phyloP scores from a whole-genome alignment of 2,888 invertebrate genomes.

The Phengaris alcon region DNA sequence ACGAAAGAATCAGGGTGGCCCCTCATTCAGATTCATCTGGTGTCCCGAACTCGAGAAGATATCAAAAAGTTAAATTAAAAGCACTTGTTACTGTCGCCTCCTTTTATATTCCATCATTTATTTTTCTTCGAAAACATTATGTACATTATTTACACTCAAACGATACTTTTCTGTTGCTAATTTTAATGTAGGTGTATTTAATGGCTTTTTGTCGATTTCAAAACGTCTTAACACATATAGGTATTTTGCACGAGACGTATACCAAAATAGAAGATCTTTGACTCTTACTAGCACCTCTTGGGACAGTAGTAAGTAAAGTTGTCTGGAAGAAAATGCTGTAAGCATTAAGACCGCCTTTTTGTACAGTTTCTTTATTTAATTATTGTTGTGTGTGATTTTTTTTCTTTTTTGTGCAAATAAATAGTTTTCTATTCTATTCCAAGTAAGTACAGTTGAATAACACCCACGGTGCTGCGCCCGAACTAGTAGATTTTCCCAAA shows the following conservation, averaged over 20 bases:
- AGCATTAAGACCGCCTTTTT: no score
- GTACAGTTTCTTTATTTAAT: no score
- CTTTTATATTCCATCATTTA: slow-evolving; percentile 30
- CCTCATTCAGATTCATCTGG: slow-evolving; percentile 33
- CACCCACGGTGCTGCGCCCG: no score
- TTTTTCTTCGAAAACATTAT: slow-evolving; percentile 29
- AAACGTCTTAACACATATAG: neutral
- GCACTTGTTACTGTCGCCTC: slow-evolving; percentile 48
- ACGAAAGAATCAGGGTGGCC: slow-evolving; percentile 28
- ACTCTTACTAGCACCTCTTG: neutral
- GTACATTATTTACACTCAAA: slow-evolving; percentile 26
- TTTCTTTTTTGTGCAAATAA: no score
- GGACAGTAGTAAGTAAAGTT: no score
- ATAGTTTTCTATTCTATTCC: no score
- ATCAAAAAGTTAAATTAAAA: slow-evolving; percentile 62
- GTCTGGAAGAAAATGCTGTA: no score
- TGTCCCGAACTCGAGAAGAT: slow-evolving; percentile 53
- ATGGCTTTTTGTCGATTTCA: neutral
- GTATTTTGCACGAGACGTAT: neutral
- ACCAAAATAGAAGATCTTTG: neutral
- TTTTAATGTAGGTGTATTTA: neutral
- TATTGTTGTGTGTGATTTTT: no score
- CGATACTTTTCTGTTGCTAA: slow-evolving; percentile 1
- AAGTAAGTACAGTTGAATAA: no score
- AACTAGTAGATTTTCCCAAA: no score